Evolutionary conservation across 92 coral and sea anemone species (phyloP).

Genomic region (Chrysogorgia sp.): DNA sequence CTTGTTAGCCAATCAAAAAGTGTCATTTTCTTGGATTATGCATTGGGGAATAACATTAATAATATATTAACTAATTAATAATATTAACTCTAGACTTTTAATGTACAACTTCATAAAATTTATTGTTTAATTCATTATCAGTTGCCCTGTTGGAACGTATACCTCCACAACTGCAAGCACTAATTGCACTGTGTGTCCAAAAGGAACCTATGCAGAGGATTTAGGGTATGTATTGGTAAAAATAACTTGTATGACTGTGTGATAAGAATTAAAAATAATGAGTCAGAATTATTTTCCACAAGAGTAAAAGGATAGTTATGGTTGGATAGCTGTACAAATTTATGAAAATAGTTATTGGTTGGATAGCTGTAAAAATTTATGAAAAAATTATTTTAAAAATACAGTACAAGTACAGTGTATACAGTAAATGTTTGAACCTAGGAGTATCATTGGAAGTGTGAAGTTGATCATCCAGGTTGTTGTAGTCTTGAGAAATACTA

Average conservation of each 20-base stretch:
- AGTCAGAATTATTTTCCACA: neutral
- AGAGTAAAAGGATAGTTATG: neutral
- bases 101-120: neutral
- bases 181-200: slow-evolving; percentile 23
- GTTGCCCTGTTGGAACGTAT: slow-evolving; percentile 26
- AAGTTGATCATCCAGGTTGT: too few species aligned
- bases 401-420: too few species aligned
- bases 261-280: neutral
- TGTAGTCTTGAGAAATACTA: too few species aligned
- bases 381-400: too few species aligned
- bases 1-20: too few species aligned
- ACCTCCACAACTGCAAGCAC: slow-evolving; percentile 17
- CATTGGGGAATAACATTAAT: too few species aligned
- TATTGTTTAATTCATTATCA: neutral
- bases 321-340: neutral
- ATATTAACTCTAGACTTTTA: too few species aligned
- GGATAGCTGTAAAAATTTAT: neutral
- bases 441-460: too few species aligned
- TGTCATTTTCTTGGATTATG: too few species aligned
- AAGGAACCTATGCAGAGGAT: slow-evolving; percentile 30
- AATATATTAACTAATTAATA: too few species aligned
- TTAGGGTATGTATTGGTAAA: slow-evolving; percentile 11
- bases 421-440: too few species aligned
- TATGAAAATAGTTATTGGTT: neutral
- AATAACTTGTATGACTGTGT: neutral